Evolutionary conservation across 2,113 vertebrate species (phyloP), one percentile per base, ranked within the genome.

Genomic region (Sprattus sprattus): DNA sequence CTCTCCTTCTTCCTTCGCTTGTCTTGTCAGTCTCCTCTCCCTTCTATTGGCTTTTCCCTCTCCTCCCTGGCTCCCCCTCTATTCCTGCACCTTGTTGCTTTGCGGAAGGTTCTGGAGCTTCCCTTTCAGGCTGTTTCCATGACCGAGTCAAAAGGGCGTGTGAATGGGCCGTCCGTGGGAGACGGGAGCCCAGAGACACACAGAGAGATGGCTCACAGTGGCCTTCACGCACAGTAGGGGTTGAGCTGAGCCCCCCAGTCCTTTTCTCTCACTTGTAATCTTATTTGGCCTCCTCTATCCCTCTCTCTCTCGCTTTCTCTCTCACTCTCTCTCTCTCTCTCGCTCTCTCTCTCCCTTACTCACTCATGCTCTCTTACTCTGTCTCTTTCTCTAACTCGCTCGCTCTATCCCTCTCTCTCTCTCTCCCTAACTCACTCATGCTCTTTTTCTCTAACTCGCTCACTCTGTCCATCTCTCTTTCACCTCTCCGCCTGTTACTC

Each of bases 81-180:
- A 44, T n/a, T 49, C 82, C 91, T 87, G 87, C 90, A 85, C 86
- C 90, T 86, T 88, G 91, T 90, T 85, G 87, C 92, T 89, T 92
- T 87, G 83, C 87, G 89, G 92, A 93, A 89, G 91, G 92, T 91
- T 85, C 88, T 90, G 93, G 92, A 93, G 94, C 93, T 94, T 92
- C 92, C 94, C 92, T 96, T 95, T 96, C 94, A 95, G 94, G 88
- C 93, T 90, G 91, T 94, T 95, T 95, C 95, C 94, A 94, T 94
- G 95, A 94, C 95, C 95, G 94, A 97, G 97, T 96, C 96, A 96
- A 97, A 97, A 98, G 97, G 97, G 97, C 97, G 97, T 99, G 97
- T 99, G 97, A 99, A 99, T 97, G 96, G 96, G 93, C 94, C 95
- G 92, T 96, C 95, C 92, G 94, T 97, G 96, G 96, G 96, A 97